phyloP scores from a whole-genome alignment of 2,113 vertebrate species.

The Percopsis transmontana region DNA sequence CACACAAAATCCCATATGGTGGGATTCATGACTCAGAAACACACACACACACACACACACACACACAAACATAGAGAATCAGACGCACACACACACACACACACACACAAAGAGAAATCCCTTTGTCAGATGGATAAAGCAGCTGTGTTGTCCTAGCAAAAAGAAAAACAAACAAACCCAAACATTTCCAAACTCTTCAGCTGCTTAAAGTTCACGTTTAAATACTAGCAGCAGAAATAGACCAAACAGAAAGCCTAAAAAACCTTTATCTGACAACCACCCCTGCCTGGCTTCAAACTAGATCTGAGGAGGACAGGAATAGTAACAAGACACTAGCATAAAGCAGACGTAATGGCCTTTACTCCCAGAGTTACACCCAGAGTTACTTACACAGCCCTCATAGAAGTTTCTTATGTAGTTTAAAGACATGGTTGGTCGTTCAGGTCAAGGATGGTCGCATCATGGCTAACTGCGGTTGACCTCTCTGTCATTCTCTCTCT shows the following conservation, averaged over 20 bases:
- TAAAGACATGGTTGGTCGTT: slow-evolving; percentile 80
- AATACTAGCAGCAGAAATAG: too few relatives aligned
- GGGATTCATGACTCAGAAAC: too few relatives aligned
- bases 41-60: not conserved
- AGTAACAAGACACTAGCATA: not conserved
- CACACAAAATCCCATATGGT: too few relatives aligned
- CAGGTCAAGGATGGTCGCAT: too few relatives aligned
- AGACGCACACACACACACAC: not conserved
- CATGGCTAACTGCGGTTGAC: slow-evolving; percentile 49
- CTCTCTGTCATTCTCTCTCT: slow-evolving; percentile 11
- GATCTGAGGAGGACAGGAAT: not conserved
- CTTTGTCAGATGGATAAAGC: slow-evolving; percentile 50
- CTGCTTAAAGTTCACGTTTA: not conserved
- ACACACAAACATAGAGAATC: not conserved
- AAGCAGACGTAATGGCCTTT: not conserved
- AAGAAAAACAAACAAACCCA: slow-evolving; percentile 14
- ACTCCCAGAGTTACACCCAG: not conserved
- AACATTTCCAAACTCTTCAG: slow-evolving; percentile 14
- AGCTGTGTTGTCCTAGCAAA: slow-evolving; percentile 34
- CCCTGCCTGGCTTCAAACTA: too few relatives aligned
- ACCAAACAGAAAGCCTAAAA: too few relatives aligned
- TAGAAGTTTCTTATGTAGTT: slow-evolving; percentile 89
- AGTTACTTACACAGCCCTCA: slow-evolving; percentile 87
- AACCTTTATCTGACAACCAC: too few relatives aligned
- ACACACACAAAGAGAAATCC: slow-evolving; percentile 21